Evolutionary conservation across 1,140 invertebrate species (phyloP).

Genomic region (Meloidogyne hapla): DNA sequence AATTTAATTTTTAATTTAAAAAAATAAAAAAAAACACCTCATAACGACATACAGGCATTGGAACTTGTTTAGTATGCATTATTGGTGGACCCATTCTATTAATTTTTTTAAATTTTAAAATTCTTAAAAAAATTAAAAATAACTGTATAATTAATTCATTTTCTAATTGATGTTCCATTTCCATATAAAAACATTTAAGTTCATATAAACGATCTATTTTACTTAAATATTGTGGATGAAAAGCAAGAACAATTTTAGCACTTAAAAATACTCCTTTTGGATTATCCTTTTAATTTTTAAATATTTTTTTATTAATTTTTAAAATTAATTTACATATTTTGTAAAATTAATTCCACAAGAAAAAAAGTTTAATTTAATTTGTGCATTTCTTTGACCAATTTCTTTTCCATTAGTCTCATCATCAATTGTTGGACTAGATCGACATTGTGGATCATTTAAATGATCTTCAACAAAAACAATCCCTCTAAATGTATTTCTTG

Average conservation of each 20-base stretch:
- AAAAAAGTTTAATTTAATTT: constrained; percentile 54
- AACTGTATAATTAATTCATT: constrained; percentile 57
- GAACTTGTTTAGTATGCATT: constrained; percentile 60
- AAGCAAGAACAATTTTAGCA: constrained; percentile 54
- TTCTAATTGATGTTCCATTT: constrained; percentile 56
- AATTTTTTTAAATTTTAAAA: constrained; percentile 23
- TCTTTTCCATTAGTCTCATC: constrained; percentile 29
- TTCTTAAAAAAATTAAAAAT: neutral
- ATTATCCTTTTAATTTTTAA: constrained; percentile 23
- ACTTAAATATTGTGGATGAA: constrained; percentile 60
- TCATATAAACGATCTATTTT: constrained; percentile 59
- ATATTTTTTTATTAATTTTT: neutral
- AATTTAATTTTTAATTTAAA: neutral
- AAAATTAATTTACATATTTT: constrained; percentile 50
- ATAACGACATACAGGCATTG: constrained; percentile 61
- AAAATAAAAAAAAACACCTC: constrained; percentile 31
- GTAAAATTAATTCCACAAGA: constrained; percentile 53
- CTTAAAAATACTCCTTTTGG: constrained; percentile 56
- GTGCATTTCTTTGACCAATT: constrained; percentile 45
- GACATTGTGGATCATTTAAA: constrained; percentile 55
- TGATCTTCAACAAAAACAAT: constrained; percentile 61
- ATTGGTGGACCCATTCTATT: constrained; percentile 45
- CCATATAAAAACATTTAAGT: constrained; percentile 64
- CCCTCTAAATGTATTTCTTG: constrained; percentile 55
- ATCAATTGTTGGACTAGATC: constrained; percentile 42